Percentiles rank a stretch among this genome's conserved stretches.
Evolutionary conservation across 2,113 vertebrate genomes (phyloP).

Genomic region (Saccopteryx bilineata): DNA sequence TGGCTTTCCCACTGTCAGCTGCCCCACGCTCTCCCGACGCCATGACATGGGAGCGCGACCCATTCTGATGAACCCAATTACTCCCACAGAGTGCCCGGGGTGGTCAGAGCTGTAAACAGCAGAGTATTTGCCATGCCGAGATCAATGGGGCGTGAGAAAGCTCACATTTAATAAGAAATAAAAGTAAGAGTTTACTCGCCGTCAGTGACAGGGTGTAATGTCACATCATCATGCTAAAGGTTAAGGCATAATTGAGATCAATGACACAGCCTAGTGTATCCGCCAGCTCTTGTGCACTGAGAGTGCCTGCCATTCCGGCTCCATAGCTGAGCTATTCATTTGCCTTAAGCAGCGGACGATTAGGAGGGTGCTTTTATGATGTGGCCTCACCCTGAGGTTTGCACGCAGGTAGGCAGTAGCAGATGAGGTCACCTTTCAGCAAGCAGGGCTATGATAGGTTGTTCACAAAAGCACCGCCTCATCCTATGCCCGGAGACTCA

Average conservation of each 20-base stretch:
- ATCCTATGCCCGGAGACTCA: background rate
- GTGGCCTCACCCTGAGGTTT: conserved; percentile 22
- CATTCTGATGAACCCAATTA: conserved; percentile 86
- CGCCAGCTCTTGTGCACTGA: conserved; percentile 17
- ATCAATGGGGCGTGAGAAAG: conserved; percentile 87
- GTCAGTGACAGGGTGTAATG: conserved; percentile 80
- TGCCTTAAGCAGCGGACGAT: conserved; percentile 53
- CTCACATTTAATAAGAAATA: conserved; percentile 87
- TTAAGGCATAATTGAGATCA: conserved; percentile 72
- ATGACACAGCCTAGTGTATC: conserved; percentile 54
- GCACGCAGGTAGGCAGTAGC: conserved; percentile 47
- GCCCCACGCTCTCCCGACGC: conserved; percentile 4
- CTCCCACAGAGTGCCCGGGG: conserved; percentile 88
- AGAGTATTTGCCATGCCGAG: conserved; percentile 87
- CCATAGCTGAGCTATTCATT: conserved; percentile 63
- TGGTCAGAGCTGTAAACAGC: conserved; percentile 89
- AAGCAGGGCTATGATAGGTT: conserved; percentile 61
- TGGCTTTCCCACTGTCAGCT: conserved; percentile 54
- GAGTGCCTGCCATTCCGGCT: conserved; percentile 57
- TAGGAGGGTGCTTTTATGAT: conserved; percentile 40
- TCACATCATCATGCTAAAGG: conserved; percentile 70
- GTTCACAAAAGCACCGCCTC: background rate
- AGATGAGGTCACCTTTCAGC: conserved; percentile 39
- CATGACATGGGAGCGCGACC: conserved; percentile 81
- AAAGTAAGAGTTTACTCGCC: conserved; percentile 81